Evolutionary conservation across 2,797 vertebrate species (phyloP).

Genomic region (Oryzias dopingdopingensis): DNA sequence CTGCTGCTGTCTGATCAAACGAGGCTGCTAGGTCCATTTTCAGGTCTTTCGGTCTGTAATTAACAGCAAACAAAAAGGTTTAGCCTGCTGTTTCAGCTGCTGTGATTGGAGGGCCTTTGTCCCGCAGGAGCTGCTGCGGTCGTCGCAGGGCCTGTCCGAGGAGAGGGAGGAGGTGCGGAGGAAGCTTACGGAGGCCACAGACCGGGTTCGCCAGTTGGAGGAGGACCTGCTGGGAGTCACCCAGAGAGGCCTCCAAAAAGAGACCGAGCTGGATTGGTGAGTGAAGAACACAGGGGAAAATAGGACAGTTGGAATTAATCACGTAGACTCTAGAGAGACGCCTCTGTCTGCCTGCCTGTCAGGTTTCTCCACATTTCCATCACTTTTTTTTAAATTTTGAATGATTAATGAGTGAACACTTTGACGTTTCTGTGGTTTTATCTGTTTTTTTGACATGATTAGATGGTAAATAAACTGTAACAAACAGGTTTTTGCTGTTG

Average conservation of each 20-base stretch:
- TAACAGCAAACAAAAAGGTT: not conserved
- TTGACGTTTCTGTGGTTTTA: no score
- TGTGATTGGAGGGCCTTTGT: constrained; percentile 33
- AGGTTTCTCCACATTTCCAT: constrained; percentile 26
- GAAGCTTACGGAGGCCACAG: constrained; percentile 81
- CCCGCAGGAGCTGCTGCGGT: constrained; percentile 76
- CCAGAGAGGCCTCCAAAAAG: constrained; percentile 91
- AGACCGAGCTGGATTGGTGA: constrained; percentile 95
- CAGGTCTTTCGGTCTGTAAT: not conserved
- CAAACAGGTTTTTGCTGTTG: not conserved
- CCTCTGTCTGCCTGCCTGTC: constrained; percentile 7
- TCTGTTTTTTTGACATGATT: no score
- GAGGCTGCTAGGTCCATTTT: not conserved
- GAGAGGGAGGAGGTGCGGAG: constrained; percentile 87
- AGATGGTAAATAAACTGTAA: no score
- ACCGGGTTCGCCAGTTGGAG: constrained; percentile 89
- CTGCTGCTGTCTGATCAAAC: no score
- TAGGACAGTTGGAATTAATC: no score
- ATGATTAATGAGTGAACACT: not conserved
- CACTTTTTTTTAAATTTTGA: constrained; percentile 1
- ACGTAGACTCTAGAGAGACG: constrained; percentile 1
- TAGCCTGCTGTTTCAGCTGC: constrained; percentile 1
- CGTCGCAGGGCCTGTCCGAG: constrained; percentile 81
- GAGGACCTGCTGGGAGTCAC: constrained; percentile 86
- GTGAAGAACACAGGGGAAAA: constrained; percentile 4